Base-by-base conservation (phyloP, 2,797 vertebrate species). In the Pangasius macronema region DNA sequence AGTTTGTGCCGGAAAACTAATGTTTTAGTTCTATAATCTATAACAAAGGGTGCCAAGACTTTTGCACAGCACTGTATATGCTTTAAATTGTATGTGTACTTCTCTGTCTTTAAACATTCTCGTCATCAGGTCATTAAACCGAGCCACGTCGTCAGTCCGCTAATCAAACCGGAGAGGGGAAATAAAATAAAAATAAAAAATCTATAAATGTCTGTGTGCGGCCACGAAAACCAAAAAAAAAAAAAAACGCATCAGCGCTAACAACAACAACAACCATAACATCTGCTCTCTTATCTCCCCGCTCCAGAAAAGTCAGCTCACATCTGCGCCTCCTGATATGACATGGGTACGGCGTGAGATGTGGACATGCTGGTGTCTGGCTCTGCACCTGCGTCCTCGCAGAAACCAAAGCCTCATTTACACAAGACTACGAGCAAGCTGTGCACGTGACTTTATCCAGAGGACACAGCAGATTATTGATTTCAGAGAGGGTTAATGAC, bases 301-400 rank as follows among this genome's bases (percentile, higher is more conserved):
- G 72, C 70, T 22, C 24, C 86, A 87, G 80, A 87, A 59, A 86
- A 61, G 67, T 82, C 86, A 65, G 68, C 70, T 67, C 22, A 1
- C 57, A 24, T 83, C 59, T 82, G 63, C 18, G 24, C 49, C 51
- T 27, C 10, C 81, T 76, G 80, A 33, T 53, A 72, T 36, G 85
- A 82, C 39, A 11, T 13, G 30, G 20, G 14, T 51, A 24, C 39
- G 39, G 30, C 24, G 33, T 13, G 79, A 87, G 39, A 63, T 63
- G 27, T 51, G 53, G 30, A 73, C 42, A 36, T 8, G 57, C 46
- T 65, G 68, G 49, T 18, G 53, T 57, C 68, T 20, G 80, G 57
- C 57, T 42, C 13, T 49, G 80, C 80, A 18, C 39, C 39, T 22
- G 70, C 0, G 27, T 85, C 80, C 68, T 63, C n/a, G 1, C 57